phyloP scores from a whole-genome alignment of 2,888 invertebrate species.

The Gnatocerus cornutus region DNA sequence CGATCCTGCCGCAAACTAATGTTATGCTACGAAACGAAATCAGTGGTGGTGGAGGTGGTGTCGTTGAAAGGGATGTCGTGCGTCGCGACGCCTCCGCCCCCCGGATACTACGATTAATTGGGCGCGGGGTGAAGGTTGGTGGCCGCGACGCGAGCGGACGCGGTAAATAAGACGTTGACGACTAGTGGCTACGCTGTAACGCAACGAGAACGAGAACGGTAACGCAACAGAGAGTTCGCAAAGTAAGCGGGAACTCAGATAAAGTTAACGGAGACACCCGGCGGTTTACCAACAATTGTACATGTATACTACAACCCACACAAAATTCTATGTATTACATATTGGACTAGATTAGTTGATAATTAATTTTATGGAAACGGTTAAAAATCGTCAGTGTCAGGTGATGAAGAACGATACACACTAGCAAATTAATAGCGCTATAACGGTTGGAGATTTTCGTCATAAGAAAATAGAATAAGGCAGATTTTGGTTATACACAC shows the following conservation, averaged over 20 bases:
- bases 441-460: slow-evolving; percentile 74
- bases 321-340: slow-evolving; percentile 74
- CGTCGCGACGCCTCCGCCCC: slow-evolving; percentile 43
- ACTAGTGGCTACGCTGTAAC: slow-evolving; percentile 65
- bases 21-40: slow-evolving; percentile 56
- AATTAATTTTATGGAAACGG: slow-evolving; percentile 70
- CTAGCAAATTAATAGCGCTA: slow-evolving; percentile 72
- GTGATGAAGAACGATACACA: slow-evolving; percentile 71
- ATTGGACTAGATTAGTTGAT: slow-evolving; percentile 73
- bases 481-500: slow-evolving; percentile 80
- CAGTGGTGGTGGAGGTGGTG: slow-evolving; percentile 44
- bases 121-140: slow-evolving; percentile 32
- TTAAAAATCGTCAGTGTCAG: slow-evolving; percentile 72
- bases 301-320: slow-evolving; percentile 75
- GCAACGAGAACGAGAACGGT: slow-evolving; percentile 60
- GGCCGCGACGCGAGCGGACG: slow-evolving; percentile 34
- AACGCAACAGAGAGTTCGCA: slow-evolving; percentile 63
- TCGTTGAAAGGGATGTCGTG: slow-evolving; percentile 37
- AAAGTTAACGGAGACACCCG: slow-evolving; percentile 69
- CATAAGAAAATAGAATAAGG: slow-evolving; percentile 80
- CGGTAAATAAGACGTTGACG: slow-evolving; percentile 43
- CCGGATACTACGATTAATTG: slow-evolving; percentile 42
- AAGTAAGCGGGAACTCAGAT: slow-evolving; percentile 61
- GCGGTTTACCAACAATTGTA: slow-evolving; percentile 73
- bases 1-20: slow-evolving; percentile 60